These are phyloP conservation scores for Philereme vetulata DNA, from an alignment of 2,888 invertebrate genomes.

Conservation along the genomic window DNA sequence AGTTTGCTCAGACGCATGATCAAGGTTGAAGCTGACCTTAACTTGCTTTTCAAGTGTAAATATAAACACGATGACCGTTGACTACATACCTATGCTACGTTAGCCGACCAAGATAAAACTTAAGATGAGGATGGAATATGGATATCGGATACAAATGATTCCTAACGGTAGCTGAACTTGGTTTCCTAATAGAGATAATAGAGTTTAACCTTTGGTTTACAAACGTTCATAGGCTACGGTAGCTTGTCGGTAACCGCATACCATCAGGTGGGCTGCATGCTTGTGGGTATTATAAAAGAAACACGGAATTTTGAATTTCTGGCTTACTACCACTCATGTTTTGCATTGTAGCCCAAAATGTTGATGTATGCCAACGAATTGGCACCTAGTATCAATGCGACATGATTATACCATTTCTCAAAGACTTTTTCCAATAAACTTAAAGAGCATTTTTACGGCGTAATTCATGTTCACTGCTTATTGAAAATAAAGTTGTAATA, in stretches of 20 bases:
- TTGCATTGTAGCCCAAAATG: neutral
- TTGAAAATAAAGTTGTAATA: slow-evolving; percentile 60
- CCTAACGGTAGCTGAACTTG: too few species aligned
- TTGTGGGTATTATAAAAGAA: too few species aligned
- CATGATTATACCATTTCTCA: neutral
- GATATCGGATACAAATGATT: too few species aligned
- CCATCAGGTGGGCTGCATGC: too few species aligned
- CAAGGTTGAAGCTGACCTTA: slow-evolving; percentile 33
- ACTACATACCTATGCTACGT: slow-evolving; percentile 24
- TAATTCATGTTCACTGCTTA: slow-evolving; percentile 25
- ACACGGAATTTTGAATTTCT: too few species aligned
- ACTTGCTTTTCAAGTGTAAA: slow-evolving; percentile 31
- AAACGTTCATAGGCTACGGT: too few species aligned
- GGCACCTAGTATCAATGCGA: neutral
- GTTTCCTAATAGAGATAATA: too few species aligned
- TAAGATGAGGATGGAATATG: neutral
- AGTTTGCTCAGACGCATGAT: slow-evolving; percentile 28
- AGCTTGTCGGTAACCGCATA: too few species aligned
- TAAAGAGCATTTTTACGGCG: slow-evolving; percentile 7
- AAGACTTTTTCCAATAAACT: too few species aligned
- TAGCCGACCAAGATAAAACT: neutral
- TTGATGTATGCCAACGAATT: neutral
- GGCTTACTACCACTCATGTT: too few species aligned
- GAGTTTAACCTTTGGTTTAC: too few species aligned
- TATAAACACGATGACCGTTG: slow-evolving; percentile 28